Base-by-base conservation (phyloP, 2,113 vertebrate species). In the Chionis minor region DNA sequence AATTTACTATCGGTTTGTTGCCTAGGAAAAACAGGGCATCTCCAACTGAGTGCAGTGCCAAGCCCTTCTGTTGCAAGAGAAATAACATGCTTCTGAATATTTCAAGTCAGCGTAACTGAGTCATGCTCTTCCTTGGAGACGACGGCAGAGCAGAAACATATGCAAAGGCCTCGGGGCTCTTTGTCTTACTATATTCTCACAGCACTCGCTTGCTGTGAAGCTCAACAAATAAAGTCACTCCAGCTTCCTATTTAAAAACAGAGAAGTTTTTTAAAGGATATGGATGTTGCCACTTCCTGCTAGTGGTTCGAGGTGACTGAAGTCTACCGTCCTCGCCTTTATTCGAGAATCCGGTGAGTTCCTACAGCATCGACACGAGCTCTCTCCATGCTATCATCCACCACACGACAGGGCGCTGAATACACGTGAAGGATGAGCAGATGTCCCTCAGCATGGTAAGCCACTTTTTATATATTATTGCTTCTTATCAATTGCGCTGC, bases 361-460 rank as follows among this genome's bases (percentile, higher is more conserved):
- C 91, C 73, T 81, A 4, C 11, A 2, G 92, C 81, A 90, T 4
- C 84, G 58, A 71, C 74, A 93, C 0, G 2, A 91, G 86, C 86
- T 94, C 77, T 12, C 73, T 72, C 58, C 70, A 9, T 1, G 44
- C 87, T n/a, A 26, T 21, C 84, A 85, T 45, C 95, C 27, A 44
- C 73, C 83, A 83, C 74, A 2, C 74, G 28, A 24, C 94, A 42
- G 96, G 94, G 73, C 94, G 94, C 86, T 72, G 94, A 69, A 62
- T 33, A 78, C 74, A 65, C 32, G 4, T 0, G 52, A 92, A 94
- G 74, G 62, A 85, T 35, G 54, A 95, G 92, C 96, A 97, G 97
- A 95, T 94, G 92, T 95, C 96, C 94, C 92, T 77, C 96, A 94
- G 97, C 94, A 85, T 54, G 94, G 86, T 87, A 94, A 92, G 92